Conservation (phyloP, 92 coral and sea anemone species). For the Pocillopora grandis region DNA sequence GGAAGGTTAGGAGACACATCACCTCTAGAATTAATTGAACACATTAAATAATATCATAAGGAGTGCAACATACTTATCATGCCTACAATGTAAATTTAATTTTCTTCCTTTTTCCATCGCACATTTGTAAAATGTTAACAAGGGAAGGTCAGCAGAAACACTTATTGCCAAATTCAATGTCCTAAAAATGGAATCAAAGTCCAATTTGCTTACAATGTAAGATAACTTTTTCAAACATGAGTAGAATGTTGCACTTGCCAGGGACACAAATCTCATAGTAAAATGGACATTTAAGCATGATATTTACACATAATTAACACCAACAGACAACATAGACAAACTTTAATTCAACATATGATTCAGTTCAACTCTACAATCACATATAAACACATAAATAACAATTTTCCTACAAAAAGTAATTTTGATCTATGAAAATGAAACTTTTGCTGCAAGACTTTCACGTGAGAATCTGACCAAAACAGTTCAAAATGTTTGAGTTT, state of each 20-base stretch:
- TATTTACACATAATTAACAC: slow-evolving; percentile 26
- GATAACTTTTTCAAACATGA: neutral
- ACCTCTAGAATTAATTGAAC: neutral
- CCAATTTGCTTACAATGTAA: no score
- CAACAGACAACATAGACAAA: slow-evolving; percentile 36
- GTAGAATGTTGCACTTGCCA: neutral
- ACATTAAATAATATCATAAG: neutral
- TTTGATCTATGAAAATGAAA: neutral
- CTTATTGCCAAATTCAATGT: no score
- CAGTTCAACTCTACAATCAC: slow-evolving; percentile 38
- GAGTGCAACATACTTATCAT: neutral
- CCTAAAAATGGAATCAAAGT: no score
- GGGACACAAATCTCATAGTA: neutral
- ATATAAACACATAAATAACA: slow-evolving; percentile 33
- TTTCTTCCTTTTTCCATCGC: no score
- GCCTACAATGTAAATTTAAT: neutral
- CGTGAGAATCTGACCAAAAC: neutral
- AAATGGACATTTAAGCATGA: neutral
- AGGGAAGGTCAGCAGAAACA: no score
- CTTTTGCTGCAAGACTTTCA: slow-evolving; percentile 32
- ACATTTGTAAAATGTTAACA: no score
- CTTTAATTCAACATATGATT: slow-evolving; percentile 33
- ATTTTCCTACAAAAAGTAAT: neutral
- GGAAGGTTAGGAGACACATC: neutral
- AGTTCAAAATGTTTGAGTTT: no score